Base-by-base conservation (phyloP, 2,797 vertebrate genomes). In the Parauchenoglanis punctatus region DNA sequence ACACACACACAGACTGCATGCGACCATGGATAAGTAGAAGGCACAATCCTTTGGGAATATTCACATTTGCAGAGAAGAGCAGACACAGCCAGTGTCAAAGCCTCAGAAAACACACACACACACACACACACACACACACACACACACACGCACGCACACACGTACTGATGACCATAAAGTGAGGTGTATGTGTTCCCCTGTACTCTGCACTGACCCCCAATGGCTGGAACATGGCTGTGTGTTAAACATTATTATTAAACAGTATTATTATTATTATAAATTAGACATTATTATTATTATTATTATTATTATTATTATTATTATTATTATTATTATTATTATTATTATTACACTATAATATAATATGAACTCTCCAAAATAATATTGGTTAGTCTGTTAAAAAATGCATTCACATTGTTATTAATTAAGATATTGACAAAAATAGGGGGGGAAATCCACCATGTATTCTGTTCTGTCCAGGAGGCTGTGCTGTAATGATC, bases 21-120 rank as follows among this genome's bases (percentile, higher is more conserved):
- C 52, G 52, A 54, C 65, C 88, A 90, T 46, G 89, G 84, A 87
- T 88, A 91, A 91, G 87, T 88, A 40, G 40, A 90, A 91, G 91
- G 44, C 77, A 44, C 78, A n/a, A n/a, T 85, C 90, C 89, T 75
- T 12, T 82, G 89, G 84, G 90, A 90, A 72, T 77, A 28, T 67
- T 89, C 25, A 46, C 73, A 83, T 84, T 52, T 86, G 65, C 17
- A 54, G 87, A 84, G 75, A 67, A 80, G 31, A 87, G 83, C 70
- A 88, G 85, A 87, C 76, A 78, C 56, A 75, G 56, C 40, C 54
- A 73, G 58, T 17, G 8, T 28, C 86, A 86, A 87, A n/a, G 65
- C 72, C 83, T 72, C 68, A 86, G 75, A 83, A 81, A 44, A 63
- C 46, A 40, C 80, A 67, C 67, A 63, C 65, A 73, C 59, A 83